Percentiles rank a stretch among this genome's conserved stretches.
Evolutionary conservation across 37 sponge, comb jelly and placozoan species (phyloP).

Genomic region (Cliona cf. orientalis): DNA sequence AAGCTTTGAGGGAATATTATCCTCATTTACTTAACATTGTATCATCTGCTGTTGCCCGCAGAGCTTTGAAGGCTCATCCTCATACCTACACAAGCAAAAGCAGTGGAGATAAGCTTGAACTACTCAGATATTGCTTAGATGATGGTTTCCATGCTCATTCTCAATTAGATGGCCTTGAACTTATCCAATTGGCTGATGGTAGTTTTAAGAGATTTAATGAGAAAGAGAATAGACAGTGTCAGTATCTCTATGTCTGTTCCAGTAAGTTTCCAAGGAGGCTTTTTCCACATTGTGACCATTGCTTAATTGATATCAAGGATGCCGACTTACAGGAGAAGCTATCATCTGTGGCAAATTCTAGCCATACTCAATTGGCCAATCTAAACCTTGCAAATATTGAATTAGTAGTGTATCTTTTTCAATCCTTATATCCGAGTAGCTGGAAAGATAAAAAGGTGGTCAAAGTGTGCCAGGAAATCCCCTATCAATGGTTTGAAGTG

Average conservation of each 20-base stretch:
- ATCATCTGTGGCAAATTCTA: slow-evolving; percentile 1
- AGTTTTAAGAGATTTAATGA: slow-evolving; percentile 32
- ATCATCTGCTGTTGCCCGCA: no score
- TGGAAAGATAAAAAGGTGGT: not conserved
- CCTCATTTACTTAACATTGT: no score
- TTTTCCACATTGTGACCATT: slow-evolving; percentile 19
- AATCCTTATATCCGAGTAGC: not conserved
- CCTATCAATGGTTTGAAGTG: slow-evolving; percentile 12
- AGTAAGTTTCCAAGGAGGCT: slow-evolving; percentile 6
- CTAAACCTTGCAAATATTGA: not conserved
- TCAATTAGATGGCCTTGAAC: slow-evolving; percentile 24
- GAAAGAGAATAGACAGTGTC: not conserved
- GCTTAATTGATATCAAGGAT: slow-evolving; percentile 1
- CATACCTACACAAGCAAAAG: slow-evolving; percentile 12
- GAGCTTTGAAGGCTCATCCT: not conserved
- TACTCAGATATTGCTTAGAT: slow-evolving; percentile 60
- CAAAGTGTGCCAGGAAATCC: not conserved
- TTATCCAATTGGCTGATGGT: slow-evolving; percentile 51
- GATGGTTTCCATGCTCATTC: slow-evolving; percentile 22
- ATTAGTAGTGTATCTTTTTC: not conserved
- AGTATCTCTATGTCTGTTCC: slow-evolving; percentile 29
- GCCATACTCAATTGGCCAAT: slow-evolving; percentile 11
- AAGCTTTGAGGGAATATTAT: slow-evolving; percentile 20
- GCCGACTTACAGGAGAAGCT: slow-evolving; percentile 8
- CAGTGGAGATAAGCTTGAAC: slow-evolving; percentile 16